These are phyloP conservation scores for Tridacna crocea DNA, from an alignment of 2,888 invertebrate genomes.

Conservation along the genomic window DNA sequence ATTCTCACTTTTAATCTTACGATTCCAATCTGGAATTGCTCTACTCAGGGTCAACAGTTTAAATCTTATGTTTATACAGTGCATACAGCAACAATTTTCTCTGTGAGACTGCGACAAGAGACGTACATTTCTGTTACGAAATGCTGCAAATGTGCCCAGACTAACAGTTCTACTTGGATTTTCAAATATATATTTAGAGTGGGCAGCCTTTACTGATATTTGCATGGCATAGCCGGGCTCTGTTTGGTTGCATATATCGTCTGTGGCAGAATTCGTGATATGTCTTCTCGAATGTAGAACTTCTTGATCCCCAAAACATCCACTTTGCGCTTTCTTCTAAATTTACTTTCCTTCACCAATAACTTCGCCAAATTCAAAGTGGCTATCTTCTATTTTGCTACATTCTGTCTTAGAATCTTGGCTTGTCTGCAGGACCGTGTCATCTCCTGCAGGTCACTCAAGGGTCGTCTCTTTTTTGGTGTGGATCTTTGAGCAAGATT, in stretches of 20 bases:
- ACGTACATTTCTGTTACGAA: constrained; percentile 29
- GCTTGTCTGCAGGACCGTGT: background rate
- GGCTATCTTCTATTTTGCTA: constrained; percentile 7
- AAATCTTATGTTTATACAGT: constrained; percentile 57
- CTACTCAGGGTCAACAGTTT: constrained; percentile 51
- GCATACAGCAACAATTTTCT: constrained; percentile 58
- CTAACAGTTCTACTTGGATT: constrained; percentile 24
- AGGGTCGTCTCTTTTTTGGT: constrained; percentile 38
- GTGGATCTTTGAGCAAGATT: constrained; percentile 25
- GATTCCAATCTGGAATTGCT: constrained; percentile 2
- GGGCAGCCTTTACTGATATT: constrained; percentile 39
- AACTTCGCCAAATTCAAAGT: constrained; percentile 27
- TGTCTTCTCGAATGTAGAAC: constrained; percentile 36
- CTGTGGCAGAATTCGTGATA: constrained; percentile 37
- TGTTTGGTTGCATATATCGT: constrained; percentile 40
- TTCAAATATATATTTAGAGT: constrained; percentile 11
- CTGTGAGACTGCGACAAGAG: constrained; percentile 37
- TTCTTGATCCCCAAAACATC: constrained; percentile 19
- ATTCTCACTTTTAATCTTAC: constrained; percentile 41
- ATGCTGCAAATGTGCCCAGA: constrained; percentile 18
- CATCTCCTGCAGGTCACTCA: constrained; percentile 28
- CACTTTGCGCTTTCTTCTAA: constrained; percentile 26
- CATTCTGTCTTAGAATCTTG: too few species aligned
- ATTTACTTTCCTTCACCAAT: too few species aligned
- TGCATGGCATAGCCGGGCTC: constrained; percentile 37